Evolutionary conservation across 1,140 invertebrate species (phyloP).

Genomic region (Sarcophaga peregrina): DNA sequence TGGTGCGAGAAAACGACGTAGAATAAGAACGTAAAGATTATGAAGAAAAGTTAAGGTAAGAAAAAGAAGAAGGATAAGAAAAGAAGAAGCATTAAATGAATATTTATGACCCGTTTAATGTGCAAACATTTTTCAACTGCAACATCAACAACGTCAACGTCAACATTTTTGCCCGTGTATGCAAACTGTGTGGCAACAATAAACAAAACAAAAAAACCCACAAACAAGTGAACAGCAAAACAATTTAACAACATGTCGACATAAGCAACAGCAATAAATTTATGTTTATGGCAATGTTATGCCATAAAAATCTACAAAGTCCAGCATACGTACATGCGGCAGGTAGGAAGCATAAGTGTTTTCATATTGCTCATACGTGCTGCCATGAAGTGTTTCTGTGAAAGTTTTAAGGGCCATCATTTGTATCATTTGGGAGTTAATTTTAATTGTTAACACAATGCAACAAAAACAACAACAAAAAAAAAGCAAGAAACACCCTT

Average conservation of each 20-base stretch:
- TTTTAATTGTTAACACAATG: too few species aligned
- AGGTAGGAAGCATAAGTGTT: too few species aligned
- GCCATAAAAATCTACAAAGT: too few species aligned
- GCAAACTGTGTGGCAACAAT: not conserved
- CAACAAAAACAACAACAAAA: too few species aligned
- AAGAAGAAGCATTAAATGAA: not conserved
- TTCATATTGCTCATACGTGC: too few species aligned
- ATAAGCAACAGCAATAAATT: not conserved
- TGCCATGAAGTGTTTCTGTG: too few species aligned
- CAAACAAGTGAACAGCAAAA: not conserved
- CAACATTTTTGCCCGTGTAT: too few species aligned
- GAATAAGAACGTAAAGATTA: not conserved
- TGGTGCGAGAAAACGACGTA: not conserved
- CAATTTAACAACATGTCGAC: slow-evolving; percentile 20
- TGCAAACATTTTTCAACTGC: slow-evolving; percentile 18
- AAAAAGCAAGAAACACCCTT: too few species aligned
- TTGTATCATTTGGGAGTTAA: too few species aligned
- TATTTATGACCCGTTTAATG: not conserved
- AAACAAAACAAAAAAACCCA: not conserved
- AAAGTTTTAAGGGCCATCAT: too few species aligned
- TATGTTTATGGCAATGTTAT: not conserved
- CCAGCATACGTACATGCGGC: too few species aligned
- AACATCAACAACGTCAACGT: not conserved
- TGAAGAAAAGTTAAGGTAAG: not conserved
- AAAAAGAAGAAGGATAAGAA: not conserved